These are phyloP conservation scores for Ceyx cyanopectus DNA, from an alignment of 2,113 vertebrate species.

Conservation along the genomic window DNA sequence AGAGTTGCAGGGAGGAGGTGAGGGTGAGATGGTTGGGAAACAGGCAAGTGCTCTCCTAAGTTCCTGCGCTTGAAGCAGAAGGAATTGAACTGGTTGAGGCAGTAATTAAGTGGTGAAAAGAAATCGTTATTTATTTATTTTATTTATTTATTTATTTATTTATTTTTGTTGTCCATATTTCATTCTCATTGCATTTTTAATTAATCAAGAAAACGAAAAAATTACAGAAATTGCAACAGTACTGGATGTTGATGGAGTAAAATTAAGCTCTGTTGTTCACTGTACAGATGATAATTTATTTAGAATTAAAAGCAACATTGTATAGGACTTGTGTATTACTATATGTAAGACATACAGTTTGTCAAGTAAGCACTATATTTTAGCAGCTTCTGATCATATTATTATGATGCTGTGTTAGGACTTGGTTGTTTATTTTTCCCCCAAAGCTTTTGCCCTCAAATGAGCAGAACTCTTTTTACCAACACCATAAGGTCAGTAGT, in stretches of 20 bases:
- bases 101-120: not conserved
- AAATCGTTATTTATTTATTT: not conserved
- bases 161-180: not conserved
- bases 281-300: not conserved
- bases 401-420: not conserved
- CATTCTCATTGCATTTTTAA: not conserved
- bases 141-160: too few relatives aligned
- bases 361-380: not conserved
- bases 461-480: not conserved
- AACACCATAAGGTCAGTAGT: rapidly evolving
- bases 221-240: not conserved
- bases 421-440: not conserved
- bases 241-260: not conserved
- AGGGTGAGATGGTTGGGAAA: not conserved
- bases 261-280: not conserved
- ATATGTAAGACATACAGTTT: not conserved
- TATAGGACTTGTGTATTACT: not conserved
- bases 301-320: not conserved
- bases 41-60: not conserved
- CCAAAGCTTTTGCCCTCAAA: not conserved
- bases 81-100: not conserved
- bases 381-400: not conserved
- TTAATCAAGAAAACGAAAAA: not conserved
- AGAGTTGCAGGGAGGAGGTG: not conserved
- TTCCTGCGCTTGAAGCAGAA: not conserved